Percentiles rank a stretch among this genome's conserved stretches.
Evolutionary conservation across 2,888 invertebrate genomes (phyloP).

Genomic region (Thecocarcelia acutangulata): DNA sequence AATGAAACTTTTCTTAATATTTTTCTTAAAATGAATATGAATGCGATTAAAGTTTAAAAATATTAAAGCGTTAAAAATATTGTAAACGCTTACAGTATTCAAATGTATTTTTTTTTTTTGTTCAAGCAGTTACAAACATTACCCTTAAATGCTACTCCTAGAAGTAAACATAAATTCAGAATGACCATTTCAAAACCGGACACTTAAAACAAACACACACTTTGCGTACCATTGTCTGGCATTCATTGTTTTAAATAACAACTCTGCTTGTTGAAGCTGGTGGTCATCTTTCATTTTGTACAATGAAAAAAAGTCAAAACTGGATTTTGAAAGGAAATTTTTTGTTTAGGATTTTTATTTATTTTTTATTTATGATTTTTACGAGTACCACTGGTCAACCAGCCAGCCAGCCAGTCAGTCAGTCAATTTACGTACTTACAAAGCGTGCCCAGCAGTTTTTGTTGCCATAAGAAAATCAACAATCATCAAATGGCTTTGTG

Average conservation of each 20-base stretch:
- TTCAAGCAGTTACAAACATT: not conserved
- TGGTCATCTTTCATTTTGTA: slow-evolving; percentile 20
- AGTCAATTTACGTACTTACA: not conserved
- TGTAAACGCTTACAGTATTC: no score
- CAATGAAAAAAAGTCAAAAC: slow-evolving; percentile 22
- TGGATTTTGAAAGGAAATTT: slow-evolving; percentile 24
- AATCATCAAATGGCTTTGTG: slow-evolving; percentile 20
- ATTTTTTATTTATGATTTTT: slow-evolving; percentile 26
- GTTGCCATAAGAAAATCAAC: slow-evolving; percentile 44
- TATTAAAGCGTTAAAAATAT: no score
- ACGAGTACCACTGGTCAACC: slow-evolving; percentile 49
- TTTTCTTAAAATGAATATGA: no score
- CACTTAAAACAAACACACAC: slow-evolving; percentile 29
- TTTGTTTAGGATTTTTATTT: slow-evolving; percentile 19
- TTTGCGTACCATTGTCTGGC: not conserved
- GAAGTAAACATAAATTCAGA: not conserved
- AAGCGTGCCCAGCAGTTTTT: not conserved
- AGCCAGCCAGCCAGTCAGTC: not conserved
- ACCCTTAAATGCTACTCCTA: slow-evolving; percentile 31
- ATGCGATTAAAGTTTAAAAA: no score
- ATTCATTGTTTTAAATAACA: slow-evolving; percentile 6
- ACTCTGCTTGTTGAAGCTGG: not conserved
- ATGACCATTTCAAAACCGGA: slow-evolving; percentile 42
- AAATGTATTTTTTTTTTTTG: no score
- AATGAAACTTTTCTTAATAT: no score